Evolutionary conservation across 2,888 invertebrate genomes (phyloP).

Genomic region (Amitus sp.): DNA sequence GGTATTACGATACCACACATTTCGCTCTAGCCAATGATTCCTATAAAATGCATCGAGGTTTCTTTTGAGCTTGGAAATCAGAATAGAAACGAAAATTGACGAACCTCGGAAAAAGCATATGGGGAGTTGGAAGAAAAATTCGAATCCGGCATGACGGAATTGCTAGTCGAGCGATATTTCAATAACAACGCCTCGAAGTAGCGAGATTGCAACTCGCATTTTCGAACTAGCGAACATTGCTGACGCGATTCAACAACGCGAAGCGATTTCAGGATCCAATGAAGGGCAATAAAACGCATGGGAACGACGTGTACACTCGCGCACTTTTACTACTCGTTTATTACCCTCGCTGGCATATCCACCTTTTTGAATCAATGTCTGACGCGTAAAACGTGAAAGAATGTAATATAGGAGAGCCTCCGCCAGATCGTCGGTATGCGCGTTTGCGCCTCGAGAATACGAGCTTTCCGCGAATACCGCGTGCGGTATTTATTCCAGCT

Average conservation of each 20-base stretch:
- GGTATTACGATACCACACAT: constrained; percentile 5
- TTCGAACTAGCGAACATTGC: neutral
- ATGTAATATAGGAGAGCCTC: constrained; percentile 52
- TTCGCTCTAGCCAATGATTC: neutral
- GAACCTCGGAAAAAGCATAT: too few relatives aligned
- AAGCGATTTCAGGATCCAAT: constrained; percentile 7
- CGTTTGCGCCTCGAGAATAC: neutral
- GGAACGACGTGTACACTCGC: neutral
- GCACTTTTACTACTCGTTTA: constrained; percentile 14
- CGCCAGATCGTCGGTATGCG: constrained; percentile 7
- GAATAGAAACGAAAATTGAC: neutral
- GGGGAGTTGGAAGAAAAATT: neutral
- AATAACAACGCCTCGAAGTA: neutral
- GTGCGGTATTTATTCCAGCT: constrained; percentile 2
- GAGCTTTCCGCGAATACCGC: neutral
- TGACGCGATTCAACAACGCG: neutral
- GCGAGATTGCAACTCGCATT: neutral
- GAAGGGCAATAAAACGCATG: constrained; percentile 6
- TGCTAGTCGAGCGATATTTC: neutral
- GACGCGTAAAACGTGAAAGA: constrained; percentile 53
- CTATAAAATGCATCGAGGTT: neutral
- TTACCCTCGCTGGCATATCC: constrained; percentile 21
- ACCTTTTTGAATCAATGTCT: constrained; percentile 52
- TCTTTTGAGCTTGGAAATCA: neutral
- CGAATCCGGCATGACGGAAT: neutral